A percentile compares a stretch with the other conserved stretches of the same genome.
These are phyloP conservation scores for Ochotona curzoniae DNA, from an alignment of 2,113 vertebrate species.

Conservation along the genomic window DNA sequence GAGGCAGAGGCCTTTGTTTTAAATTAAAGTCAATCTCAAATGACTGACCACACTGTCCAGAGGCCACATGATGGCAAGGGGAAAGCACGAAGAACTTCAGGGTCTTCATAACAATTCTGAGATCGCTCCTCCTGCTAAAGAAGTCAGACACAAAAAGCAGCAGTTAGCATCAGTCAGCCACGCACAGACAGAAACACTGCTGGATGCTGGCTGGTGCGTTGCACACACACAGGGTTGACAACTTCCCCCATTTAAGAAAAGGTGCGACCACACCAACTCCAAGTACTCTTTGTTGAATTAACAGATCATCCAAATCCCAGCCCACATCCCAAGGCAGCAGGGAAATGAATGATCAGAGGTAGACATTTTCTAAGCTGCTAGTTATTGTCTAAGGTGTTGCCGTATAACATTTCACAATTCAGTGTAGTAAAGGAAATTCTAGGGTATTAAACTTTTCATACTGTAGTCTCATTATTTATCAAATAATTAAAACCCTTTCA, in stretches of 20 bases:
- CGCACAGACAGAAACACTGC: constrained; percentile 39
- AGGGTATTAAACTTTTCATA: neutral
- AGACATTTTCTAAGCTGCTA: neutral
- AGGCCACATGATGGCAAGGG: constrained; percentile 73
- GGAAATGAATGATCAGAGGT: neutral
- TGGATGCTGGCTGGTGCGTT: neutral
- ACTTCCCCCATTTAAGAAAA: neutral
- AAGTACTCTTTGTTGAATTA: neutral
- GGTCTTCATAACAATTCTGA: constrained; percentile 89
- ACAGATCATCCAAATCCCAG: neutral
- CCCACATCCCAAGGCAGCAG: neutral
- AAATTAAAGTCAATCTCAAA: constrained; percentile 82
- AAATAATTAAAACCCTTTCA: neutral
- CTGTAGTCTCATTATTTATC: neutral
- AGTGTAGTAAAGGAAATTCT: constrained; percentile 3
- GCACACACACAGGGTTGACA: neutral
- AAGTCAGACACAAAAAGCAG: constrained; percentile 77
- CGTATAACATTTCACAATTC: neutral
- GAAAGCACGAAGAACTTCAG: constrained; percentile 71
- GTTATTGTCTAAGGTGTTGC: neutral
- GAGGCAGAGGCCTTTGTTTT: constrained; percentile 73
- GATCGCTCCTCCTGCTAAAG: constrained; percentile 89
- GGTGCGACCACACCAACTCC: neutral
- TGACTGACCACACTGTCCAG: constrained; percentile 72
- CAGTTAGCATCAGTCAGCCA: neutral